Percentiles rank a stretch among this genome's conserved stretches.
Conservation (phyloP, 2,113 vertebrate species). For the Illadopsis cleaveri region DNA sequence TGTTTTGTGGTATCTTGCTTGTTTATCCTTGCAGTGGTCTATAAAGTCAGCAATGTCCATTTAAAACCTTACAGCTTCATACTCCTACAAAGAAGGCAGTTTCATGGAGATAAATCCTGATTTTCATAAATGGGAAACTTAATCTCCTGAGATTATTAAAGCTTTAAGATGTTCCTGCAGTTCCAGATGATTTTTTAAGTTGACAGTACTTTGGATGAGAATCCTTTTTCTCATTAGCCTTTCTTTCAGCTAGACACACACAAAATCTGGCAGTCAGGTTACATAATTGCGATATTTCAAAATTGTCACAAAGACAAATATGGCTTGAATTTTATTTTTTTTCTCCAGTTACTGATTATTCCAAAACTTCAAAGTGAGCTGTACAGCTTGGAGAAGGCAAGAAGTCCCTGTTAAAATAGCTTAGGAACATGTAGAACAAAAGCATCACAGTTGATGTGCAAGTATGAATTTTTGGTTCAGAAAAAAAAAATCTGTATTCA, state of each 20-base stretch:
- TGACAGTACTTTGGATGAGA: constrained; percentile 39
- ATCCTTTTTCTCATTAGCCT: constrained; percentile 14
- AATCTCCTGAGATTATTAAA: background rate
- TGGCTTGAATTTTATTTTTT: background rate
- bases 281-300: background rate
- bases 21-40: background rate
- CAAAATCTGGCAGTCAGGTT: background rate
- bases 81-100: background rate
- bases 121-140: background rate
- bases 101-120: background rate
- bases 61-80: background rate
- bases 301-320: constrained; percentile 4
- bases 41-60: background rate
- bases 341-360: background rate
- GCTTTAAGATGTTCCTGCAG: constrained; percentile 19
- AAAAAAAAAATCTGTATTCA: background rate
- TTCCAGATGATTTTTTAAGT: constrained; percentile 18
- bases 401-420: background rate
- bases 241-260: background rate
- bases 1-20: background rate
- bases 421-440: background rate
- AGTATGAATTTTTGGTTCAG: background rate
- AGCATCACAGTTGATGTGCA: background rate
- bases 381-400: background rate
- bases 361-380: background rate